Percentiles rank a stretch among this genome's conserved stretches.
phyloP scores from a whole-genome alignment of 1,140 invertebrate species.

The Zelostemma sp. region DNA sequence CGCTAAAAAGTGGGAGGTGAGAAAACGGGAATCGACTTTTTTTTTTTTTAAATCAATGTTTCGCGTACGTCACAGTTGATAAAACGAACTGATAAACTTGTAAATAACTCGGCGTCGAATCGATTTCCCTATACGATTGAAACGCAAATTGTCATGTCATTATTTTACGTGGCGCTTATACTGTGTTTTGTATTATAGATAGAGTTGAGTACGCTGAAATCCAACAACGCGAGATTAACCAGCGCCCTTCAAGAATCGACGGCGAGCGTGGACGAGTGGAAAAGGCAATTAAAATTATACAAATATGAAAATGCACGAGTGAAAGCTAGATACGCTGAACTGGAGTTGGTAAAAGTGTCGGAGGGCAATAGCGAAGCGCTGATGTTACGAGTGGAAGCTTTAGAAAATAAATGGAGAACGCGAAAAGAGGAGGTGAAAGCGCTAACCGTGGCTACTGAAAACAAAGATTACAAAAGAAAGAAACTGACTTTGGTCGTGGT shows the following conservation, averaged over 20 bases:
- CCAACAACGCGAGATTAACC: constrained; percentile 94
- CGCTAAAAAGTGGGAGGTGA: constrained; percentile 96
- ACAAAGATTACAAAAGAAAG: constrained; percentile 70
- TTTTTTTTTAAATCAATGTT: no score
- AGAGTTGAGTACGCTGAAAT: constrained; percentile 95
- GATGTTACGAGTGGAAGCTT: constrained; percentile 79
- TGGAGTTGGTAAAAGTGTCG: constrained; percentile 77
- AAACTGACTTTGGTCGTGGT: no score
- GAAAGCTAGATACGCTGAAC: constrained; percentile 82
- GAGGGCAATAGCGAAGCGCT: constrained; percentile 73
- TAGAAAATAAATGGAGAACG: constrained; percentile 81
- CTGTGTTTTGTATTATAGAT: constrained; percentile 71
- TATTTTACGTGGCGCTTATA: no score
- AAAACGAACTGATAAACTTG: no score
- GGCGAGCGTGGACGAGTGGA: constrained; percentile 98
- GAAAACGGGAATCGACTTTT: no score
- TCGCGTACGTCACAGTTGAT: no score
- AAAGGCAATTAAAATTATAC: constrained; percentile 93
- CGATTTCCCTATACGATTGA: no score
- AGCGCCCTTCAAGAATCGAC: constrained; percentile 97
- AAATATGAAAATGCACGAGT: constrained; percentile 95
- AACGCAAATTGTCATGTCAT: no score
- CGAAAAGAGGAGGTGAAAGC: constrained; percentile 84
- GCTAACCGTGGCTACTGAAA: constrained; percentile 66
- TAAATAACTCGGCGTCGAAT: no score